Evolutionary conservation across 2,113 vertebrate species (phyloP).

Genomic region (Eclectus roratus): DNA sequence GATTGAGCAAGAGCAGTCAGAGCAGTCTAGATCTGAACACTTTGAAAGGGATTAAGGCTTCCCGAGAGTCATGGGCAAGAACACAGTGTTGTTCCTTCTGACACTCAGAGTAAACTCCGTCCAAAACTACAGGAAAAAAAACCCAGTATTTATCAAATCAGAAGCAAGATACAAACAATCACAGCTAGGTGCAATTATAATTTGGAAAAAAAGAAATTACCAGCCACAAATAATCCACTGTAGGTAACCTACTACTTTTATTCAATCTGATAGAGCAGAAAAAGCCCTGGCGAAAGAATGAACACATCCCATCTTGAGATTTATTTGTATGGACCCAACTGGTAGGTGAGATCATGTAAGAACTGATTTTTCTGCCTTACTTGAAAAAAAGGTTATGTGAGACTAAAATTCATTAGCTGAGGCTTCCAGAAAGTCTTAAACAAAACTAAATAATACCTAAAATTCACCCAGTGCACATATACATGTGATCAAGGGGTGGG

Average conservation of each 20-base stretch:
- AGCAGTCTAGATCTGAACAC: background rate
- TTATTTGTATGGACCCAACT: constrained; percentile 22
- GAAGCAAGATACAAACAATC: background rate
- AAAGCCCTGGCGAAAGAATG: constrained; percentile 33
- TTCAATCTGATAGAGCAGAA: constrained; percentile 37
- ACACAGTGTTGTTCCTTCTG: background rate
- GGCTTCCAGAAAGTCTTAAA: background rate
- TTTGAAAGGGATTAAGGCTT: background rate
- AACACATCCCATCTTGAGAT: background rate
- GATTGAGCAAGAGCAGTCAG: background rate
- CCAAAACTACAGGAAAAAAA: background rate
- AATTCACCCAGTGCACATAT: background rate
- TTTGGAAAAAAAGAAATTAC: background rate
- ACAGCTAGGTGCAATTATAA: background rate
- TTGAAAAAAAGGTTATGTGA: constrained; percentile 30
- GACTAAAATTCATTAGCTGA: constrained; percentile 19
- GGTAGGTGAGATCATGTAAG: constrained; percentile 20
- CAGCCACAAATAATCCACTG: background rate
- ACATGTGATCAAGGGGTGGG: background rate
- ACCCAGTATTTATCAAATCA: background rate
- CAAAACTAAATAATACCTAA: constrained; percentile 22
- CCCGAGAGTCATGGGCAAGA: background rate
- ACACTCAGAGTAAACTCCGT: background rate
- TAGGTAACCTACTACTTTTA: background rate
- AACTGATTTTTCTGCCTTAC: constrained; percentile 38